Percentiles rank a stretch among this genome's conserved stretches.
Evolutionary conservation across 2,797 vertebrate species (phyloP).

Genomic region (Synanceia verrucosa): DNA sequence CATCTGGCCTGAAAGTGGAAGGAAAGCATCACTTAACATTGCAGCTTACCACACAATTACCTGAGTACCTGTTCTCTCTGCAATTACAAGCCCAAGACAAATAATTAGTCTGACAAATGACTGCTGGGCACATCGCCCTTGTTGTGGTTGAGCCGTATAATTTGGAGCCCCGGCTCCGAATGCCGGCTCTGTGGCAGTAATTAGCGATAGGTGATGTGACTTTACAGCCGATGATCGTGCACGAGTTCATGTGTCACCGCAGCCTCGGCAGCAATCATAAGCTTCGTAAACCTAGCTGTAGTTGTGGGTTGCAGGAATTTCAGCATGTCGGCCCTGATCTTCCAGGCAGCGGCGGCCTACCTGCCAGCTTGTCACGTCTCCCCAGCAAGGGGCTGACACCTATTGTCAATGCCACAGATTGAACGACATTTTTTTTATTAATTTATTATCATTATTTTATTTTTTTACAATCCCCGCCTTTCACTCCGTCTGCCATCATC

Average conservation of each 20-base stretch:
- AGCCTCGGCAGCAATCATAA: conserved; percentile 62
- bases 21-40: conserved; percentile 81
- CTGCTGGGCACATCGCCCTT: conserved; percentile 82
- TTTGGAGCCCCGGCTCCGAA: conserved; percentile 79
- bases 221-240: conserved; percentile 63
- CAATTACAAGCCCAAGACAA: conserved; percentile 86
- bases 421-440: conserved; percentile 60
- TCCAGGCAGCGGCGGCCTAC: conserved; percentile 73
- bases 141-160: conserved; percentile 86
- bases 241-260: conserved; percentile 58
- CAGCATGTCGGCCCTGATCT: conserved; percentile 72
- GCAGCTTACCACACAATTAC: conserved; percentile 83
- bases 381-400: conserved; percentile 74
- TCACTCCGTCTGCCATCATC: conserved; percentile 75
- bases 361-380: conserved; percentile 78
- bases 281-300: conserved; percentile 66
- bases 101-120: conserved; percentile 88
- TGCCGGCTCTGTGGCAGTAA: conserved; percentile 77
- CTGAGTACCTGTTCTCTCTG: conserved; percentile 83
- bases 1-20: conserved; percentile 73
- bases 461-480: conserved; percentile 54
- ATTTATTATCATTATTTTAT: background rate
- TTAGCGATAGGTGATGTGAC: conserved; percentile 80
- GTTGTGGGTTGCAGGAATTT: conserved; percentile 52
- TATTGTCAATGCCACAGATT: conserved; percentile 78